These are phyloP conservation scores for Bombus turneri DNA, from an alignment of 1,140 invertebrate genomes.

Conservation along the genomic window DNA sequence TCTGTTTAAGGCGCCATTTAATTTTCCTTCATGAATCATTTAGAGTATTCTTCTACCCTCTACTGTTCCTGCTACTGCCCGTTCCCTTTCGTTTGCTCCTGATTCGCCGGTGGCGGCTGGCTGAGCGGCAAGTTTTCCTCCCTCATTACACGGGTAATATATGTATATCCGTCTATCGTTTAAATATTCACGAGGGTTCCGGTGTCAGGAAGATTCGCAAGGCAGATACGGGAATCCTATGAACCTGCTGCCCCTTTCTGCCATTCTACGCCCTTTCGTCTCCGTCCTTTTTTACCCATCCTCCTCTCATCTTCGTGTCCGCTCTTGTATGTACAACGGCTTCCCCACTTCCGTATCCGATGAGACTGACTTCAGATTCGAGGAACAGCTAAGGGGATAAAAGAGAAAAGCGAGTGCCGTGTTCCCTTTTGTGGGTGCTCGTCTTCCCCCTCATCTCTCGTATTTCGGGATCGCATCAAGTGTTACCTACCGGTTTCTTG, in stretches of 20 bases:
- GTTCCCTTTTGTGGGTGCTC: slow-evolving; percentile 33
- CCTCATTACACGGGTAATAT: slow-evolving; percentile 70
- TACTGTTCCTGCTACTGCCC: slow-evolving; percentile 32
- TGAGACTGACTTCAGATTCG: slow-evolving; percentile 17
- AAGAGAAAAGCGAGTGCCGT: slow-evolving; percentile 37
- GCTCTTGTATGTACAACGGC: slow-evolving; percentile 36
- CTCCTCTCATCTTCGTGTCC: slow-evolving; percentile 2
- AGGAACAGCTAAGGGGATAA: slow-evolving; percentile 13
- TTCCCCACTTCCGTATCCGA: slow-evolving; percentile 12
- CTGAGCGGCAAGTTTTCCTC: slow-evolving; percentile 31
- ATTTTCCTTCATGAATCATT: slow-evolving; percentile 73
- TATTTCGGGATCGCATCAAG: slow-evolving; percentile 24
- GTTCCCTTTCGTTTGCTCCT: slow-evolving; percentile 43
- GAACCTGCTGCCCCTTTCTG: slow-evolving; percentile 44
- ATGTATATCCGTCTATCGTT: slow-evolving; percentile 70
- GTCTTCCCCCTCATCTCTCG: not conserved
- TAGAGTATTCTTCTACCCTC: slow-evolving; percentile 60
- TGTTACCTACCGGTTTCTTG: not conserved
- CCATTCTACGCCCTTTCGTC: slow-evolving; percentile 21
- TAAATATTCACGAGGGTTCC: slow-evolving; percentile 71
- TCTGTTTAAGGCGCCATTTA: slow-evolving; percentile 68
- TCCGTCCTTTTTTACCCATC: slow-evolving; percentile 48
- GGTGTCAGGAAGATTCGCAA: slow-evolving; percentile 61
- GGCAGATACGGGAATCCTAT: slow-evolving; percentile 48
- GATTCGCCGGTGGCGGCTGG: slow-evolving; percentile 25